Percentiles rank a stretch among this genome's conserved stretches.
These are phyloP conservation scores for Hyperoodon ampullatus DNA, from an alignment of 2,113 vertebrate species.

Conservation along the genomic window DNA sequence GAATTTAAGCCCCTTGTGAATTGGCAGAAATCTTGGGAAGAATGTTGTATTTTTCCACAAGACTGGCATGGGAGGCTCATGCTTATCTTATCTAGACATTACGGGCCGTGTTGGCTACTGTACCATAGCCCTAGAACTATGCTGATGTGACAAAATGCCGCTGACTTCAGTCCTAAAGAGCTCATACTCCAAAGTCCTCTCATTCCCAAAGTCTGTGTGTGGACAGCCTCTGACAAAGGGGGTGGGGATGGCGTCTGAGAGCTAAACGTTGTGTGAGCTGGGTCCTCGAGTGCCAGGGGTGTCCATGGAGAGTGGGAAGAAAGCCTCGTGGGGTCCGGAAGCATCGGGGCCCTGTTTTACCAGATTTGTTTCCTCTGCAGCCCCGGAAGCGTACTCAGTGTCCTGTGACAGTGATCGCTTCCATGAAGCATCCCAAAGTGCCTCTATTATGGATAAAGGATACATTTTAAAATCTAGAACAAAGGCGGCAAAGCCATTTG, in stretches of 20 bases:
- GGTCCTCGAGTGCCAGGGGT: not conserved
- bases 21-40: not conserved
- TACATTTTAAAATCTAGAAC: not conserved
- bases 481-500: not conserved
- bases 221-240: not conserved
- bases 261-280: too few relatives aligned
- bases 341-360: fast-evolving
- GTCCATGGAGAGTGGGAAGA: fast-evolving
- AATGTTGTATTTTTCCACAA: not conserved
- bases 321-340: not conserved
- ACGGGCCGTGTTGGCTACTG: too few relatives aligned
- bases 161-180: not conserved
- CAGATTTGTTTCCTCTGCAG: too few relatives aligned
- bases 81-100: not conserved
- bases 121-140: not conserved
- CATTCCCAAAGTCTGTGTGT: not conserved
- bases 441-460: too few relatives aligned
- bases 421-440: fast-evolving
- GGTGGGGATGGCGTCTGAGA: not conserved
- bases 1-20: not conserved
- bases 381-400: fast-evolving
- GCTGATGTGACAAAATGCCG: not conserved
- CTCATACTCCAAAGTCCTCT: not conserved
- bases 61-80: fast-evolving
- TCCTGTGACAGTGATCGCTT: fast-evolving